Conservation (phyloP, 2,113 vertebrate genomes). For the Tragulus kanchil region DNA sequence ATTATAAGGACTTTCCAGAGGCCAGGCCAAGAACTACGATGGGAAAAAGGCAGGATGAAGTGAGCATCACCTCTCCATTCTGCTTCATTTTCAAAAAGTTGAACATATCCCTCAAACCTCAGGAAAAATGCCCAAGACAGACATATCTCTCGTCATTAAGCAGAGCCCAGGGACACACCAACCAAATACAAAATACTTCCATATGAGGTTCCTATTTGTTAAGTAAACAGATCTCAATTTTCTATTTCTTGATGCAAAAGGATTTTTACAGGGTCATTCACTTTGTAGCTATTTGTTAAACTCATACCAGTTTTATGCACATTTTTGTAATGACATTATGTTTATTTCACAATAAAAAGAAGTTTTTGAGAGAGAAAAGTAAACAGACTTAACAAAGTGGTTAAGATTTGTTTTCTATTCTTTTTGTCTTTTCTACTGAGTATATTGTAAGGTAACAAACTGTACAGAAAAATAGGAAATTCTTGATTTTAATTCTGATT, state of each 20-base stretch:
- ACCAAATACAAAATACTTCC: neutral
- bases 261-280: neutral
- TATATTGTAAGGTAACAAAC: neutral
- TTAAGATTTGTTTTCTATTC: constrained; percentile 9
- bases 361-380: neutral
- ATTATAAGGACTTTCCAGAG: neutral
- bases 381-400: neutral
- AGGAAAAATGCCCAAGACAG: neutral
- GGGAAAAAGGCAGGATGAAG: neutral
- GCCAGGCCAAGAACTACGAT: neutral
- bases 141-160: neutral
- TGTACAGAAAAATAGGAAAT: constrained; percentile 15
- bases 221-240: constrained; percentile 14
- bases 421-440: neutral
- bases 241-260: constrained; percentile 1
- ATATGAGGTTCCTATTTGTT: neutral
- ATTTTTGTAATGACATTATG: neutral
- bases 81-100: neutral
- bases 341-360: neutral
- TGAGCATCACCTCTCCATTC: neutral
- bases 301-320: neutral
- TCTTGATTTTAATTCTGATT: neutral
- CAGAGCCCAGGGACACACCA: neutral
- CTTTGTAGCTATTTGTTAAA: constrained; percentile 1
- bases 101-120: neutral